A percentile compares a stretch with the other conserved stretches of the same genome.
Conservation (phyloP, 35 echinoderm and acorn worm species). For the Ophioderma brevispina region DNA sequence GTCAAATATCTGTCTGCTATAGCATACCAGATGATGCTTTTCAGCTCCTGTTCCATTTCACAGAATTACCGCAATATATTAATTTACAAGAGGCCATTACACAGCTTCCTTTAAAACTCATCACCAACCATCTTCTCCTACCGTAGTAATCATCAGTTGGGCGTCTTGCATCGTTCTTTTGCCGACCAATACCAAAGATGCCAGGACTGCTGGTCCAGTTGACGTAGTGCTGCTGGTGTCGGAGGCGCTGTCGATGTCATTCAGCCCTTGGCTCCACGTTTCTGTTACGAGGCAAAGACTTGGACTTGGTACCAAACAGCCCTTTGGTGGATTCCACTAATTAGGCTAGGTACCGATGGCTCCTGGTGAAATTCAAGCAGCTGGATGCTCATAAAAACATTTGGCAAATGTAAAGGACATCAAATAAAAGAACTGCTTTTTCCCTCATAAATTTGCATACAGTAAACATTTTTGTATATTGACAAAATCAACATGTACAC, state of each 20-base stretch:
- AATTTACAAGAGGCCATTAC: no score
- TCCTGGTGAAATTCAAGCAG: background rate
- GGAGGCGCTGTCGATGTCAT: constrained; percentile 54
- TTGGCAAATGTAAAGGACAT: no score
- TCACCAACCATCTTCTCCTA: background rate
- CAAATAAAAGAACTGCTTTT: no score
- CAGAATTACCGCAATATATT: no score
- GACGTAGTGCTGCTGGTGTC: constrained; percentile 83
- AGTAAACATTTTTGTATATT: no score
- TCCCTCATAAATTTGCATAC: background rate
- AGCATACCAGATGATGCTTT: no score
- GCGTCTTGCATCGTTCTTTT: background rate
- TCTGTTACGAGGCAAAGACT: constrained; percentile 26
- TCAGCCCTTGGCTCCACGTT: constrained; percentile 17
- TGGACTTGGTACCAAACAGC: background rate
- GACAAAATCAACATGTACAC: no score
- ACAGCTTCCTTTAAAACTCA: no score
- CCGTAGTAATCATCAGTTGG: background rate
- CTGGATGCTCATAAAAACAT: no score
- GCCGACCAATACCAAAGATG: background rate
- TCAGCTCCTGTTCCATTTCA: no score
- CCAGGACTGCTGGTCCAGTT: constrained; percentile 67
- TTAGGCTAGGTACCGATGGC: constrained; percentile 61
- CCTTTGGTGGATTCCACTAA: constrained; percentile 12
- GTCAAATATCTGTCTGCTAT: no score